Evolutionary conservation across 2,888 invertebrate species (phyloP).

Genomic region (Choreutis nemorana): DNA sequence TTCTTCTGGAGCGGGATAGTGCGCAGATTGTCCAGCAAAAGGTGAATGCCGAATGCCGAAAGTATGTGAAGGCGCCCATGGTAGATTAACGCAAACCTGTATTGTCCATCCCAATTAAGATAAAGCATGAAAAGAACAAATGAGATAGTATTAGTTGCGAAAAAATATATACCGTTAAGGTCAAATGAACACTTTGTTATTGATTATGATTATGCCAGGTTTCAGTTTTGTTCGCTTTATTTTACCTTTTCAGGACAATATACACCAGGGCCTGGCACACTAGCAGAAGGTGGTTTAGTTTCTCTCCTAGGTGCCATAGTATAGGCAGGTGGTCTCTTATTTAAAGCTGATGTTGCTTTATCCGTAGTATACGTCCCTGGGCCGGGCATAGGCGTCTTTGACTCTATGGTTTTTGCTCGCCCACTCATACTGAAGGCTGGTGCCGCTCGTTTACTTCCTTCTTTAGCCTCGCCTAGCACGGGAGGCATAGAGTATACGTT

Average conservation of each 20-base stretch:
- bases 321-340: conserved; percentile 76
- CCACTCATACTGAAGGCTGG: conserved; percentile 91
- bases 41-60: conserved; percentile 82
- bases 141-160: too few relatives aligned
- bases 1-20: conserved; percentile 47
- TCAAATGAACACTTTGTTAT: too few relatives aligned
- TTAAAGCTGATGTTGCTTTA: conserved; percentile 47
- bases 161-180: too few relatives aligned
- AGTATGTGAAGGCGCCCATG: conserved; percentile 74
- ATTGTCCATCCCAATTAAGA: too few relatives aligned
- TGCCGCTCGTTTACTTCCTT: conserved; percentile 70
- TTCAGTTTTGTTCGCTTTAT: too few relatives aligned
- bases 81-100: conserved; percentile 65
- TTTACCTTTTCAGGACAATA: conserved; percentile 71
- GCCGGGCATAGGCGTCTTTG: conserved; percentile 71
- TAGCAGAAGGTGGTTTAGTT: conserved; percentile 33
- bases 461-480: conserved; percentile 69
- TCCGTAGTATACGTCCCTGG: conserved; percentile 80
- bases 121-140: too few relatives aligned
- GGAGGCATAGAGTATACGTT: conserved; percentile 90
- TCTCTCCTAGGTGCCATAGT: conserved; percentile 77
- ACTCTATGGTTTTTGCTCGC: conserved; percentile 70
- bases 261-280: conserved; percentile 68
- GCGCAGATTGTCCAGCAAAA: conserved; percentile 65
- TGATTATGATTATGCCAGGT: too few relatives aligned